Percentiles rank a stretch among this genome's conserved stretches.
Evolutionary conservation across 2,797 vertebrate species (phyloP).

Genomic region (Alosa sapidissima): DNA sequence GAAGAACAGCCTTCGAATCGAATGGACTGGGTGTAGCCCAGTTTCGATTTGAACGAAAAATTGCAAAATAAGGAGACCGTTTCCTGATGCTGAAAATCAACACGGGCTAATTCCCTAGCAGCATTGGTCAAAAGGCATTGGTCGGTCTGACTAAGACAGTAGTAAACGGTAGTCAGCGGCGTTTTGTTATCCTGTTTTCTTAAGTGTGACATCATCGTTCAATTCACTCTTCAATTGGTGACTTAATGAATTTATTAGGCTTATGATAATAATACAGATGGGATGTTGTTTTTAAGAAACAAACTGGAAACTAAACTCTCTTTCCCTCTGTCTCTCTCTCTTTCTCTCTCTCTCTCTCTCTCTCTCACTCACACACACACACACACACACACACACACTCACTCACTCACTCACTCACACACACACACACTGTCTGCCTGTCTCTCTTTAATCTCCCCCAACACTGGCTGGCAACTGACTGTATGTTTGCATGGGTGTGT

Average conservation of each 20-base stretch:
- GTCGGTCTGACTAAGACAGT: neutral
- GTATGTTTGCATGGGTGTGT: neutral
- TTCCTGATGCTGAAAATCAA: neutral
- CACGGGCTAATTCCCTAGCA: no score
- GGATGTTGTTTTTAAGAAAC: neutral
- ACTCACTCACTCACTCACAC: conserved; percentile 32
- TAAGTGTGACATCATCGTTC: neutral
- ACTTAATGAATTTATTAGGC: no score
- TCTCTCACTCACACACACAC: neutral
- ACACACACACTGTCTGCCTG: neutral
- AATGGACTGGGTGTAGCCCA: neutral
- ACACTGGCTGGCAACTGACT: no score
- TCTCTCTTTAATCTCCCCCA: no score
- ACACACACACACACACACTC: conserved; percentile 37
- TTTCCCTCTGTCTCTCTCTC: no score
- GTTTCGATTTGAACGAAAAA: neutral
- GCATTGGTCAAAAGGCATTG: no score
- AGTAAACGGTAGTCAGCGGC: neutral
- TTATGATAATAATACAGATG: no score
- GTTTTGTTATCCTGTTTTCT: neutral
- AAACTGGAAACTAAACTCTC: no score
- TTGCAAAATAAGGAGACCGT: neutral
- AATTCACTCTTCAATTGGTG: neutral
- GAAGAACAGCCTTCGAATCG: neutral
- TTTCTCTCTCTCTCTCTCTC: no score